Percentiles rank a stretch among this genome's conserved stretches.
Conservation (phyloP, 1,140 invertebrate species). For the Drosophila pseudoananassae region DNA sequence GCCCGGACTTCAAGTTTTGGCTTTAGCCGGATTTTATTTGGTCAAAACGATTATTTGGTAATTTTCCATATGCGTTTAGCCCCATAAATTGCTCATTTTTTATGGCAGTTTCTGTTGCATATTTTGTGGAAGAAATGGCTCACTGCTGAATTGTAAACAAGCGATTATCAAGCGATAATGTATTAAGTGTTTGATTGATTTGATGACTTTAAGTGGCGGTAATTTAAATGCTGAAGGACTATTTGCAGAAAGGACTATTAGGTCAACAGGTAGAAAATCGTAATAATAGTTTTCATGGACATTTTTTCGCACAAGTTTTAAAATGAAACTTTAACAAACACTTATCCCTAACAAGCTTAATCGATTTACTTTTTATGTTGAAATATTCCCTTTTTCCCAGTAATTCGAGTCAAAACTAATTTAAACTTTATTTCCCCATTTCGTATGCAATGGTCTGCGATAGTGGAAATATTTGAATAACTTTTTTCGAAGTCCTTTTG, state of each 20-base stretch:
- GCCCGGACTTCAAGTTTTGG: conserved; percentile 18
- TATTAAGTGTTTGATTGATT: conserved; percentile 41
- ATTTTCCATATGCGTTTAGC: conserved; percentile 60
- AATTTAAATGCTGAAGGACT: conserved; percentile 31
- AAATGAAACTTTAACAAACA: too few relatives aligned
- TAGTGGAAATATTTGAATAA: conserved; percentile 34
- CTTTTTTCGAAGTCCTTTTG: conserved; percentile 8
- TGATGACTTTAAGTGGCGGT: conserved; percentile 13
- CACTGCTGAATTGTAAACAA: conserved; percentile 65
- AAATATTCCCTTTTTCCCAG: background rate
- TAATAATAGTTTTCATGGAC: background rate
- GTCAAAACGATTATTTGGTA: conserved; percentile 72
- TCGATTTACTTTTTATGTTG: background rate
- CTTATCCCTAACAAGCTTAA: background rate
- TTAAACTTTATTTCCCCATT: conserved; percentile 37
- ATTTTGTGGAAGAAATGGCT: conserved; percentile 50
- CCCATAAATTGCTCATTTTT: conserved; percentile 16
- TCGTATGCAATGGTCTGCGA: conserved; percentile 25
- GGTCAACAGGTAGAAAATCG: conserved; percentile 20
- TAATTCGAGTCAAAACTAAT: conserved; percentile 20
- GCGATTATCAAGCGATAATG: conserved; percentile 27
- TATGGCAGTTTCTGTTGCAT: conserved; percentile 35
- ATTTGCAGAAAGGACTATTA: conserved; percentile 5
- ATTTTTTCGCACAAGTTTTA: too few relatives aligned
- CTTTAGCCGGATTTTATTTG: conserved; percentile 45